phyloP scores from a whole-genome alignment of 1,140 invertebrate species.

The Drosophila lini region DNA sequence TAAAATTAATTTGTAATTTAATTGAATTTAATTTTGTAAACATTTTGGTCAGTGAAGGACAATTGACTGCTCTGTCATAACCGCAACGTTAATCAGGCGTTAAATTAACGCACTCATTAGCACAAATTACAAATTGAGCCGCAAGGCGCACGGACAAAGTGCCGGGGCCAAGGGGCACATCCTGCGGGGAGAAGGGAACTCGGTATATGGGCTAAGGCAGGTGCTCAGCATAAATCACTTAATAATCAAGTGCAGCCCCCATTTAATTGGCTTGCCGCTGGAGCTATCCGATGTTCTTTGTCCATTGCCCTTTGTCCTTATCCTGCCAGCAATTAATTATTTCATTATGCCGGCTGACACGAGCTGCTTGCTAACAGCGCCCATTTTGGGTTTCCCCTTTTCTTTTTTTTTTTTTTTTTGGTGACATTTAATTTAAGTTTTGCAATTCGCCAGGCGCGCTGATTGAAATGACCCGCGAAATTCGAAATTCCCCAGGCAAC shows the following conservation, averaged over 20 bases:
- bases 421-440: constrained; percentile 80
- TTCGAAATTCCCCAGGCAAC: constrained; percentile 6
- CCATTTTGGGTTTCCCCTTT: not conserved
- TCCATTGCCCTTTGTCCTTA: constrained; percentile 25
- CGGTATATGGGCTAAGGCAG: constrained; percentile 51
- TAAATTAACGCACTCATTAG: constrained; percentile 82
- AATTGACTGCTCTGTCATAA: constrained; percentile 10
- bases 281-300: constrained; percentile 24
- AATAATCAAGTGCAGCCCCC: constrained; percentile 76
- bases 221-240: constrained; percentile 80
- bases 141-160: constrained; percentile 44
- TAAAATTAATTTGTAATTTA: too few relatives aligned
- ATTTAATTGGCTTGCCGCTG: constrained; percentile 71
- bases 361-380: constrained; percentile 43
- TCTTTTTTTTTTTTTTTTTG: constrained; percentile 10
- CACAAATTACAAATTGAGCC: constrained; percentile 80
- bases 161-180: constrained; percentile 25
- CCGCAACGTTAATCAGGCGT: constrained; percentile 78
- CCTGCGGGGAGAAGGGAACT: not conserved
- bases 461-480: constrained; percentile 60
- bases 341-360: constrained; percentile 58
- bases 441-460: constrained; percentile 66
- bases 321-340: constrained; percentile 68
- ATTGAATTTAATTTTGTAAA: not conserved
- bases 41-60: constrained; percentile 1